Conservation (phyloP, 2,113 vertebrate genomes). For the Tenrec ecaudatus region DNA sequence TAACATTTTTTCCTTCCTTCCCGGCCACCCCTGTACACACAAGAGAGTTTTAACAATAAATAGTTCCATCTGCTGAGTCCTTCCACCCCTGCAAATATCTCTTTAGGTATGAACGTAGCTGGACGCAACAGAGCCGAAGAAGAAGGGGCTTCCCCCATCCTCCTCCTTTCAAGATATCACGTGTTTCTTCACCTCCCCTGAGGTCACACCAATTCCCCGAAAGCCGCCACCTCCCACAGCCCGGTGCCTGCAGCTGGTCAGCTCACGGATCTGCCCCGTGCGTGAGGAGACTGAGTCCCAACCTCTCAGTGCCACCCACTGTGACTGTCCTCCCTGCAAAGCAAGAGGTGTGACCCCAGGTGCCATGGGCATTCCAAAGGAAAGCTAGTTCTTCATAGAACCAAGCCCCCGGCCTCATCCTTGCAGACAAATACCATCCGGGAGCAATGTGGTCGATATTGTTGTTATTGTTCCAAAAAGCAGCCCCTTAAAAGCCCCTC, state of each 20-base stretch:
- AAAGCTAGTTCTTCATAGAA: too few species aligned
- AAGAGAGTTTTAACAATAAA: not conserved
- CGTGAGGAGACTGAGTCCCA: not conserved
- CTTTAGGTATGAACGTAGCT: not conserved
- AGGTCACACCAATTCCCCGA: not conserved
- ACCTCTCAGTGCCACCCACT: not conserved
- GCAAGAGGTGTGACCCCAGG: too few species aligned
- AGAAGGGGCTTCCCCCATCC: not conserved
- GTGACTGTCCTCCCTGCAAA: too few species aligned
- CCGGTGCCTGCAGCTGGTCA: not conserved
- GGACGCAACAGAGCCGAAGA: not conserved
- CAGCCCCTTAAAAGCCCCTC: not conserved
- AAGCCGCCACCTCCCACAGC: not conserved
- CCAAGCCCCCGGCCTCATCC: not conserved
- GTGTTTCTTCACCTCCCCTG: not conserved
- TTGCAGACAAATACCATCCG: not conserved
- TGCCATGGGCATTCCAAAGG: not conserved
- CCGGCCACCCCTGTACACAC: not conserved
- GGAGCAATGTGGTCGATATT: not conserved
- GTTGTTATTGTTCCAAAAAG: not conserved
- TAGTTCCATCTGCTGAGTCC: not conserved
- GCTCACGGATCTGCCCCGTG: not conserved
- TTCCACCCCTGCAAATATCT: not conserved
- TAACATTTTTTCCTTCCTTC: not conserved
- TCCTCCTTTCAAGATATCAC: not conserved